Conservation (phyloP, 2,888 invertebrate species). For the Noctua janthe region DNA sequence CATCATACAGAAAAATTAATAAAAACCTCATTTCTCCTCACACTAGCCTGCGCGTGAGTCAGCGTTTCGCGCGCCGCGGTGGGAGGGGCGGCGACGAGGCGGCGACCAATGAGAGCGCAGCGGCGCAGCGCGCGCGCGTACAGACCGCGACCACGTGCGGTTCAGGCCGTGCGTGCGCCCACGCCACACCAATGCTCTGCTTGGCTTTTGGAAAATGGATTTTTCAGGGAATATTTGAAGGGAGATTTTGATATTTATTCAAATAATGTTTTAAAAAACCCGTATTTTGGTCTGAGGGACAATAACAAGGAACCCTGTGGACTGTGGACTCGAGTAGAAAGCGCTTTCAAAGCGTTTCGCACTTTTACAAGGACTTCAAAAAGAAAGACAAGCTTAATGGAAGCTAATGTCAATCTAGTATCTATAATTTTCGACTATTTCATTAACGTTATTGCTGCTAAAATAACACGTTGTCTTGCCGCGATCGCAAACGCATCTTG, state of each 20-base stretch:
- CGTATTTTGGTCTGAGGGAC: background rate
- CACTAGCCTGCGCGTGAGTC: conserved; percentile 74
- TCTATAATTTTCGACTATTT: background rate
- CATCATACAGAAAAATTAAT: conserved; percentile 46
- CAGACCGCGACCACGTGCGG: conserved; percentile 79
- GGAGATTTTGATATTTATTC: background rate
- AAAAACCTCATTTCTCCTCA: conserved; percentile 50
- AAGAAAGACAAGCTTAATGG: background rate
- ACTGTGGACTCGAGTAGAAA: background rate
- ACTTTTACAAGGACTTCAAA: background rate
- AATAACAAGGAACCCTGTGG: background rate
- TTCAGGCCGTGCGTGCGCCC: conserved; percentile 66
- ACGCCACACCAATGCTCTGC: conserved; percentile 41
- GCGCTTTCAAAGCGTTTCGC: background rate
- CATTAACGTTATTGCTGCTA: too few relatives aligned
- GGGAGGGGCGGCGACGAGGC: conserved; percentile 84
- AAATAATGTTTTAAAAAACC: background rate
- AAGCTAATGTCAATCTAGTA: background rate
- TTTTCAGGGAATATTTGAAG: background rate
- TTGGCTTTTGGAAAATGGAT: background rate
- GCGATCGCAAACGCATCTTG: background rate
- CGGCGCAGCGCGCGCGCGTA: conserved; percentile 76
- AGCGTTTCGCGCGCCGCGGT: conserved; percentile 75
- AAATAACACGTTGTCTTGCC: background rate
- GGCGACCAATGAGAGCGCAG: conserved; percentile 81